Conservation (phyloP, 30 jellyfish, hydroid and myxozoan species). For the Pseudorhiza aurosa region DNA sequence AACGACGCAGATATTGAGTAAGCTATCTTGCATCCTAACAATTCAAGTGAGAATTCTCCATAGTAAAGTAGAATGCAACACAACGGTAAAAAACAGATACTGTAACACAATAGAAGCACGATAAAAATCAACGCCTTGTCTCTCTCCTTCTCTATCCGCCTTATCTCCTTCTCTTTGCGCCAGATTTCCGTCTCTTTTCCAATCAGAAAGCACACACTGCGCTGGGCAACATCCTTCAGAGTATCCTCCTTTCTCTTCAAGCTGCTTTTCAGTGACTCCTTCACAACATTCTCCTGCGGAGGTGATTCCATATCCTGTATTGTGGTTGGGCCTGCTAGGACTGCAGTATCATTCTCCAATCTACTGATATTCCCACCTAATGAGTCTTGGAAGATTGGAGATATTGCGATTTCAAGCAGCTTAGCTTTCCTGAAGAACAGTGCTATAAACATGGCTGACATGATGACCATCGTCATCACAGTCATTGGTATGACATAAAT, state of each 20-base stretch:
- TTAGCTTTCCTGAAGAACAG: slow-evolving; percentile 22
- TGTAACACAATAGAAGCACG: not conserved
- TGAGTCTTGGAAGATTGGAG: not conserved
- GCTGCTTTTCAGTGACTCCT: slow-evolving; percentile 2
- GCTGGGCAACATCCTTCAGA: not conserved
- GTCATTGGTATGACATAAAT: not conserved
- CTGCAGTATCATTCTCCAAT: not conserved
- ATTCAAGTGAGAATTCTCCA: not conserved
- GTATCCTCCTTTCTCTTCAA: not conserved
- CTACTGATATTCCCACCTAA: not conserved
- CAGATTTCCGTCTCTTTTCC: slow-evolving; percentile 28
- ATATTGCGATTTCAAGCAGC: not conserved
- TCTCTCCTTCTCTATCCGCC: slow-evolving; percentile 34
- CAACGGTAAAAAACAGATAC: slow-evolving; percentile 8
- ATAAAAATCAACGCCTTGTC: not conserved
- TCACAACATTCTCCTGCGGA: not conserved
- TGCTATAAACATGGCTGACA: not conserved
- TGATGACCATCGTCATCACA: not conserved
- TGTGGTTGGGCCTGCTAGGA: not conserved
- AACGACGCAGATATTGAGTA: not conserved
- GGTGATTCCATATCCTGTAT: not conserved
- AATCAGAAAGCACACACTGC: slow-evolving; percentile 23
- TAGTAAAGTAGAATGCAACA: not conserved
- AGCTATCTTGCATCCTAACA: not conserved
- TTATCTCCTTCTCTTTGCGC: slow-evolving; percentile 33